Percentiles rank a stretch among this genome's conserved stretches.
Conservation (phyloP, 1,140 invertebrate species). For the Magallana gigas region DNA sequence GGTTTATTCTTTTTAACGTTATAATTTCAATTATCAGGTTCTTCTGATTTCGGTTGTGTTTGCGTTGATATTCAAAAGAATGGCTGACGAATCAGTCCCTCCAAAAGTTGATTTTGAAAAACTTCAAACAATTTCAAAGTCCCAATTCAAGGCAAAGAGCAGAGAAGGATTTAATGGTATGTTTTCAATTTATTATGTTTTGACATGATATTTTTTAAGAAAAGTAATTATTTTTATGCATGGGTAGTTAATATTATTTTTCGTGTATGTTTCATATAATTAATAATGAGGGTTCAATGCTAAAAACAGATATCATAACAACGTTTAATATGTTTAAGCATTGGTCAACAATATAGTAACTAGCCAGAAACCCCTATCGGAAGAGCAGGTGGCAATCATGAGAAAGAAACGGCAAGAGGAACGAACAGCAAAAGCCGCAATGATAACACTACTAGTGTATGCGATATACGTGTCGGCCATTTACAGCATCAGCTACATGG, state of each 20-base stretch:
- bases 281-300: too few relatives aligned
- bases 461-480: conserved; percentile 43
- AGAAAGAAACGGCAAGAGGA: conserved; percentile 45
- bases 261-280: too few relatives aligned
- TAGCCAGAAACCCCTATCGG: neutral
- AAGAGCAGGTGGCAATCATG: neutral
- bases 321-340: neutral
- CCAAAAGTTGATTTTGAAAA: conserved; percentile 19
- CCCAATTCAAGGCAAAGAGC: neutral
- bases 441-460: conserved; percentile 49
- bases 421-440: conserved; percentile 21
- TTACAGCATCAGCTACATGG: conserved; percentile 53
- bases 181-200: too few relatives aligned
- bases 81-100: neutral
- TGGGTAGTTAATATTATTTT: too few relatives aligned
- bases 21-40: neutral
- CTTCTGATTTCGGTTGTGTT: conserved; percentile 5
- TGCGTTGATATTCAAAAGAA: conserved; percentile 4
- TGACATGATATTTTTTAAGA: too few relatives aligned
- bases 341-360: conserved; percentile 27
- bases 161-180: conserved; percentile 18
- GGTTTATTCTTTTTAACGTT: too few relatives aligned
- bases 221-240: too few relatives aligned
- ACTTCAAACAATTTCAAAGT: neutral
- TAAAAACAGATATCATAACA: too few relatives aligned